phyloP scores from a whole-genome alignment of 2,797 vertebrate genomes.

The Acanthurus lineatus region DNA sequence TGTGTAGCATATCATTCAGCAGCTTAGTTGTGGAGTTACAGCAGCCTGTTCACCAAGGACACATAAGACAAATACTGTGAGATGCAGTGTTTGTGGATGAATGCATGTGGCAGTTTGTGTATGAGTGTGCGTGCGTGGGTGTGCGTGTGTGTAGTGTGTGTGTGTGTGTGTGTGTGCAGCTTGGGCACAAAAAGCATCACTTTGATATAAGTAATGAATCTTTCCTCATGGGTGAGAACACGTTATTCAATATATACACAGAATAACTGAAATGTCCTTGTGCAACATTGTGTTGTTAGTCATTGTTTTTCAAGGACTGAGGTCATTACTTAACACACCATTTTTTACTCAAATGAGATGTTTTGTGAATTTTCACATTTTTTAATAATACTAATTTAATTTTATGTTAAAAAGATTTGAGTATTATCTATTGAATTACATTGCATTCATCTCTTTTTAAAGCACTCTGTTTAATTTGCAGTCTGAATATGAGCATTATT shows the following conservation, averaged over 20 bases:
- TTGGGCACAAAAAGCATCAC: neutral
- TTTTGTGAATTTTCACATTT: neutral
- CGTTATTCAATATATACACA: neutral
- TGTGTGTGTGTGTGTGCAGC: neutral
- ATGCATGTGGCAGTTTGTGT: neutral
- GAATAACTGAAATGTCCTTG: neutral
- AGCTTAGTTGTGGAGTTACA: conserved; percentile 9
- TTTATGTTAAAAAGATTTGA: no score
- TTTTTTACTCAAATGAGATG: neutral
- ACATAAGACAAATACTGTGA: conserved; percentile 17
- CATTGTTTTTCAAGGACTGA: neutral
- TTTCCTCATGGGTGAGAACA: neutral
- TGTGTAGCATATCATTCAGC: conserved; percentile 26
- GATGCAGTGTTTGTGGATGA: conserved; percentile 12
- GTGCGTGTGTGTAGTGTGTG: neutral
- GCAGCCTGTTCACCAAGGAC: conserved; percentile 33
- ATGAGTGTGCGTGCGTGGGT: neutral
- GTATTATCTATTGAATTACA: no score
- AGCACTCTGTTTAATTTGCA: no score
- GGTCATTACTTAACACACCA: neutral
- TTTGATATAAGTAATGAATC: conserved; percentile 1
- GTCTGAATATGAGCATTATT: no score
- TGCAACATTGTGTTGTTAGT: neutral
- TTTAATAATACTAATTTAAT: neutral
- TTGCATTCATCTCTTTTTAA: no score